Conservation (phyloP, 1,140 invertebrate genomes). For the Drosophila lowei region DNA sequence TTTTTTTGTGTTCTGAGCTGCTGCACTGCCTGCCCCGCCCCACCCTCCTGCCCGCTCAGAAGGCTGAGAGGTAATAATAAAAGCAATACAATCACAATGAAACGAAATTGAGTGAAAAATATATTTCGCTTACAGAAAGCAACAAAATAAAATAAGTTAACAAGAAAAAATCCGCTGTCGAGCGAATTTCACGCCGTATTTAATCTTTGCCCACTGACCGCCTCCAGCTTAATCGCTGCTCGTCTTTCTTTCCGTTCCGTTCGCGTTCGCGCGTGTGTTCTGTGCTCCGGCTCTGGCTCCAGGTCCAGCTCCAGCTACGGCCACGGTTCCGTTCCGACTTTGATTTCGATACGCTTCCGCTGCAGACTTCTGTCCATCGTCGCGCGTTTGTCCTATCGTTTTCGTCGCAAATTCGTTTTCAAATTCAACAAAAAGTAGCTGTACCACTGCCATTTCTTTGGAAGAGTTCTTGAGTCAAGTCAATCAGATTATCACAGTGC, state of each 20-base stretch:
- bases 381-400: conserved; percentile 14
- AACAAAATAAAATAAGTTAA: conserved; percentile 34
- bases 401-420: conserved; percentile 2
- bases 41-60: conserved; percentile 34
- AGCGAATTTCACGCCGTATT: conserved; percentile 80
- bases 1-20: conserved; percentile 76
- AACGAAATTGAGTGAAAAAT: conserved; percentile 78
- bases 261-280: conserved; percentile 52
- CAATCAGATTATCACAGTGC: conserved; percentile 16
- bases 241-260: conserved; percentile 75
- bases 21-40: background rate
- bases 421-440: no score
- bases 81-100: conserved; percentile 72
- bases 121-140: conserved; percentile 71
- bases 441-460: background rate
- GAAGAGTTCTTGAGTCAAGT: conserved; percentile 1
- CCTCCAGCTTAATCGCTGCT: conserved; percentile 77
- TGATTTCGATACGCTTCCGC: conserved; percentile 10
- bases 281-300: conserved; percentile 31
- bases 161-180: conserved; percentile 65
- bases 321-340: conserved; percentile 27
- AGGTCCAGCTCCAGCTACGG: conserved; percentile 12
- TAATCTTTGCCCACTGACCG: conserved; percentile 74
- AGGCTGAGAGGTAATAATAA: conserved; percentile 67
- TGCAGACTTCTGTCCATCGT: conserved; percentile 27